Evolutionary conservation across 1,140 invertebrate genomes (phyloP).

Genomic region (Campoletis sonorensis): DNA sequence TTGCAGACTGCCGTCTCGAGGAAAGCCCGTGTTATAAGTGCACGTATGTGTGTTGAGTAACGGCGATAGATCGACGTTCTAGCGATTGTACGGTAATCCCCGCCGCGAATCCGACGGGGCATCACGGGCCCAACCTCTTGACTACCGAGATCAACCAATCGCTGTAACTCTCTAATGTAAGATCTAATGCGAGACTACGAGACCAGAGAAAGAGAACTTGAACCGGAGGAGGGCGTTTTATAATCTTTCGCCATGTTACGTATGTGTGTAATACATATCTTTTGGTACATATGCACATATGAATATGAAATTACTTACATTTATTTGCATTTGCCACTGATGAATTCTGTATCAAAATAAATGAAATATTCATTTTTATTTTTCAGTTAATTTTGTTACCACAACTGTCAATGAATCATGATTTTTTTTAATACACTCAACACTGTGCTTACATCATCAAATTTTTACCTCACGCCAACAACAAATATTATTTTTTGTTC

Average conservation of each 20-base stretch:
- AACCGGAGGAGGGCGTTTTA: background rate
- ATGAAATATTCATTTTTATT: too few species aligned
- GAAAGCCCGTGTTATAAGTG: conserved; percentile 45
- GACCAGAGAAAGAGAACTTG: background rate
- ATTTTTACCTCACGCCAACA: too few species aligned
- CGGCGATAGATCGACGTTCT: conserved; percentile 33
- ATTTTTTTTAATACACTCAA: too few species aligned
- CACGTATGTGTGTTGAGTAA: conserved; percentile 13
- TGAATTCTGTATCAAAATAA: too few species aligned
- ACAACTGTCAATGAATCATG: too few species aligned
- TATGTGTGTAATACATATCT: too few species aligned
- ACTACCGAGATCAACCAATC: conserved; percentile 69
- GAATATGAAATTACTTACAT: too few species aligned
- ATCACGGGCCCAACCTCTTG: conserved; percentile 69
- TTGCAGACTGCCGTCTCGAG: conserved; percentile 55
- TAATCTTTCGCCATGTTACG: too few species aligned
- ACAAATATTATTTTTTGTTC: background rate
- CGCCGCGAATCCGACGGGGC: conserved; percentile 62
- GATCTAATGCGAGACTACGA: conserved; percentile 66
- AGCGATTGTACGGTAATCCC: conserved; percentile 12
- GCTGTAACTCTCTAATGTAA: conserved; percentile 67
- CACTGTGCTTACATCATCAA: too few species aligned
- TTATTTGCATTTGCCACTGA: too few species aligned
- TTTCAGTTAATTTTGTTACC: too few species aligned
- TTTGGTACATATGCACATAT: too few species aligned